Evolutionary conservation across 2,888 invertebrate species (phyloP), one percentile per base, ranked within the genome.

Genomic region (Orthosia cruda): DNA sequence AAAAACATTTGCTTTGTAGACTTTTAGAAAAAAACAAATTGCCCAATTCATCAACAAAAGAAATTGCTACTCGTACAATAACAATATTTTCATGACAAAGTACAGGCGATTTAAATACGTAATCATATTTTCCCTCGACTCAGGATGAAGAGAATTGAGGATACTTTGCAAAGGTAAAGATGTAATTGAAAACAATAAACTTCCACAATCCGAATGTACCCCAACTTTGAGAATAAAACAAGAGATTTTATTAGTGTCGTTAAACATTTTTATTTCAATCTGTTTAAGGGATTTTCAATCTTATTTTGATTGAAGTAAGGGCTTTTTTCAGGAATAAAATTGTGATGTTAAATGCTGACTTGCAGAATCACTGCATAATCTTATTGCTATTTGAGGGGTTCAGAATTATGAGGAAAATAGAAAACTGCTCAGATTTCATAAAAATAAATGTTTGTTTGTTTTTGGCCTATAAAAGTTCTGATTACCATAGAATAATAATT

Each of bases 151-250:
- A 71, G 71, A 79, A 79, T 66, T 26, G 50, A 54, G 66, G 68
- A 77, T 75, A 75, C 77, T 82, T 81, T 74, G 73, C 65, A 63
- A 77, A 73, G 75, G 77, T 82, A 80, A 85, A 82, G 77, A 85
- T 83, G 85, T 86, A 89, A 90, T 89, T 89, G 86, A 85, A 87
- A 84, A 88, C 87, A 88, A 89, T 90, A 89, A 89, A 90, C 84
- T 89, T 23, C 67, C 79, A 57, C 65, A 78, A 71, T 52, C 55
- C 23, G 23, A 80, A 80, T 76, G 61, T 75, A 75, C 66, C 71
- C 72, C 16, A 71, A 78, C 23, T 74, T 79, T 72, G 32, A n/a
- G 66, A 58, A 72, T 77, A 71, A 67, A 64, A 75, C 64, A 52
- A 67, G 67, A 52, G 12, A 62, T 79, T 73, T 72, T 73, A 74